Base-by-base conservation (phyloP, 2,113 vertebrate genomes). In the Suricata suricatta region DNA sequence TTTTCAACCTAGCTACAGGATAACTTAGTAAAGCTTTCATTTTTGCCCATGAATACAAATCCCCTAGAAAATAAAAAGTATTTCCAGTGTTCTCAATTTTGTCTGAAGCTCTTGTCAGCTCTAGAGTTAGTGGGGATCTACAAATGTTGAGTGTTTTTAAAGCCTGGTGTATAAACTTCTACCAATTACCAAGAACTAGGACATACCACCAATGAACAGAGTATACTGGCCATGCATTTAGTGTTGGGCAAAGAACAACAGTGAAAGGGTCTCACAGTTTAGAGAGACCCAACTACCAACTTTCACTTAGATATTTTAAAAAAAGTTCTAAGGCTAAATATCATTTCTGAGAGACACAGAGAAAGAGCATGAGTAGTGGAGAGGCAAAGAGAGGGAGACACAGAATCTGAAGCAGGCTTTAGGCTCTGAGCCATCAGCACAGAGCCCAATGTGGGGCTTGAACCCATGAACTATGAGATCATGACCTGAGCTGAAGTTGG, bases 11-110 rank as follows among this genome's bases (percentile, higher is more conserved):
- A 80, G 25, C 23, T 33, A 87, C 1, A 74, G 60, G 64, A 25
- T 4, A 21, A 14, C 38, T 71, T 31, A 23, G 44, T 52, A 86
- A 84, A 96, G 29, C n/a, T 82, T 79, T 50, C n/a, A 54, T 21
- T 88, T 93, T 91, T 88, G 23, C 14, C 35, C 63, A 82, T 74
- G 60, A 74, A 72, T 72, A 74, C 38, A 80, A 81, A 89, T 77
- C 6, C 16, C 12, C 12, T 21, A 92, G 64, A 54, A 86, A 63
- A 88, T 27, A 90, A 72, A 38, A 27, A 87, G 13, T 44, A 76
- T 66, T 92, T 35, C 80, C 63, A 86, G 72, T 10, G 31, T 52
- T 50, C 8, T 90, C 52, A 74, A 7, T 33, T 63, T 60, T 21
- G 50, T 66, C 52, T 27, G 33, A 92, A 84, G 80, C 6, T 44